Evolutionary conservation across 2,797 vertebrate species (phyloP), one percentile per base, ranked within the genome.

Genomic region (Lepidocolaptes lacrymiger): DNA sequence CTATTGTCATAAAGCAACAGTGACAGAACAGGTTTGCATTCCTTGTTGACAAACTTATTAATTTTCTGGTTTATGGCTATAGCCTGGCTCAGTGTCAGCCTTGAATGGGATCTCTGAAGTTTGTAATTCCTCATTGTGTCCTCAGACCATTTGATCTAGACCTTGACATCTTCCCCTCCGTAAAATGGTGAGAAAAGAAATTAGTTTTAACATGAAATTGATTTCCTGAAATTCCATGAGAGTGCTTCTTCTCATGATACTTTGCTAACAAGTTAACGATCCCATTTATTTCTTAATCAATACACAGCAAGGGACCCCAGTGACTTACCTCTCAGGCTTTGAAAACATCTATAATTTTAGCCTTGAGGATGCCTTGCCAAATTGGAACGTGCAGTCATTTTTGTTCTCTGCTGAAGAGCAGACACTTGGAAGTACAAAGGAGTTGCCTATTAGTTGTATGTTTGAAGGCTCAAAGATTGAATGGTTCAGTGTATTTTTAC

Each of bases 221-320:
- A 88, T 94, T 92, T 91, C 56, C 64, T 83, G 54, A 80, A 93
- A 94, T 92, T 94, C 85, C 49, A 46, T 43, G 82, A 93, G 64
- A 46, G 55, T 43, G 34, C 28, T 85, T 37, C 62, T 85, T 14
- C 61, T 92, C 41, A 10, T 92, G 85, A 83, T 91, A 61, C 51
- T 89, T 95, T 85, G 39, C 56, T 95, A 93, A 94, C 88, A 92
- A 68, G 44, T 64, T 92, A 96, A 93, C 4, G 17, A 89, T 89
- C 49, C 63, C 61, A 91, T 95, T 91, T 89, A 90, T 88, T 94
- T 92, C 63, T 92, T 88, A 73, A 94, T 95, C 91, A 89, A 91
- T 97, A 95, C 28, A 23, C 14, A 92, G 73, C 61, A 83, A 83
- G 76, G n/a, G 73, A 85, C 76, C 36, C 27, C 49, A 20, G 17